Evolutionary conservation across 2,797 vertebrate species (phyloP).

Genomic region (Otolemur crassicaudatus): DNA sequence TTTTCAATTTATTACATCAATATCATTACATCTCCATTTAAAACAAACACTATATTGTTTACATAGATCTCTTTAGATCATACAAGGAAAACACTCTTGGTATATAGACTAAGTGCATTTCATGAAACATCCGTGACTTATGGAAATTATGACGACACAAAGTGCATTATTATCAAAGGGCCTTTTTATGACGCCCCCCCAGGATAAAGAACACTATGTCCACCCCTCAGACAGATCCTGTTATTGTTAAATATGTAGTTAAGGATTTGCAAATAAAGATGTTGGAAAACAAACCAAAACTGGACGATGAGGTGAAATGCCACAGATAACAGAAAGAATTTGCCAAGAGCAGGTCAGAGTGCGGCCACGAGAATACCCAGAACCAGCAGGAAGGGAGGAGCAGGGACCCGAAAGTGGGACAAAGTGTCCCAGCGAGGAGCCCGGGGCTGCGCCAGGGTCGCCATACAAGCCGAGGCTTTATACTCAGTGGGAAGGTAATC

Average conservation of each 20-base stretch:
- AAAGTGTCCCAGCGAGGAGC: not conserved
- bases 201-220: not conserved
- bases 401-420: not conserved
- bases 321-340: not conserved
- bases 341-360: not conserved
- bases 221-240: not conserved
- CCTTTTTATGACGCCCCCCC: not conserved
- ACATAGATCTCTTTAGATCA: not conserved
- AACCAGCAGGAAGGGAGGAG: not conserved
- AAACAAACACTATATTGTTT: conserved; percentile 13
- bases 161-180: not conserved
- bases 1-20: not conserved
- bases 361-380: not conserved
- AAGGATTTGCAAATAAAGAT: conserved; percentile 6
- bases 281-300: conserved; percentile 18
- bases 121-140: not conserved
- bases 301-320: not conserved
- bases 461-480: not conserved
- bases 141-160: not conserved
- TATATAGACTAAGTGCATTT: not conserved
- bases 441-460: not conserved
- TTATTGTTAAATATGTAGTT: not conserved
- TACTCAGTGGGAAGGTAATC: not conserved
- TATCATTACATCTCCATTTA: not conserved
- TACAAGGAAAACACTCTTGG: not conserved